phyloP scores from a whole-genome alignment of 2,888 invertebrate species.

The Embidobia sp. region DNA sequence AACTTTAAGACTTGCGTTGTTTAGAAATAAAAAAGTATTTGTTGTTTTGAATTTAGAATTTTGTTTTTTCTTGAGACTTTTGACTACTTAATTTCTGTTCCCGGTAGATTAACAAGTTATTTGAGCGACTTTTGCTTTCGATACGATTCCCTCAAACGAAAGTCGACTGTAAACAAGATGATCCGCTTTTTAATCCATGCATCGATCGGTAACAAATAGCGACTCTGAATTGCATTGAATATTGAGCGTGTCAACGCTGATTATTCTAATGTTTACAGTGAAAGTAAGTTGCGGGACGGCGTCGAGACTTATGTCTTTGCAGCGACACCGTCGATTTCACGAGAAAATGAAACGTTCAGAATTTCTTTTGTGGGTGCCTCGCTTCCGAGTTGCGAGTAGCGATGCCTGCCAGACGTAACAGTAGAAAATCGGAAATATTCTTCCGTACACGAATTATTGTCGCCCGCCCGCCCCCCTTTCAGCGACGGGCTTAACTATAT shows the following conservation, averaged over 20 bases:
- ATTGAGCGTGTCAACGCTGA: constrained; percentile 48
- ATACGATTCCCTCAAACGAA: too few relatives aligned
- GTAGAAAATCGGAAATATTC: constrained; percentile 58
- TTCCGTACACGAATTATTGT: constrained; percentile 15
- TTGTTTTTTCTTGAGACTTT: too few relatives aligned
- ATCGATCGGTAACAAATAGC: constrained; percentile 39
- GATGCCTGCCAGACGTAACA: constrained; percentile 36
- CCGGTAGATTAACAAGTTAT: too few relatives aligned
- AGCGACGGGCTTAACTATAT: constrained; percentile 7
- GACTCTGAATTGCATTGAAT: constrained; percentile 15
- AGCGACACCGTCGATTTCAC: constrained; percentile 57
- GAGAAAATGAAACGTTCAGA: constrained; percentile 59
- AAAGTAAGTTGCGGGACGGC: constrained; percentile 54
- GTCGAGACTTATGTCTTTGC: constrained; percentile 44
- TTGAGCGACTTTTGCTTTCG: background rate
- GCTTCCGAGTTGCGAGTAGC: constrained; percentile 54
- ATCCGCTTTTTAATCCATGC: constrained; percentile 40
- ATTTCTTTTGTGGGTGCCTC: constrained; percentile 59
- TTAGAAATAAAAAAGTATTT: too few relatives aligned
- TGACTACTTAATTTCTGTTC: too few relatives aligned
- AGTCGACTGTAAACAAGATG: background rate
- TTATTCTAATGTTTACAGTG: constrained; percentile 60
- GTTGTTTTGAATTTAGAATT: too few relatives aligned
- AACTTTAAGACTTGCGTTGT: too few relatives aligned
- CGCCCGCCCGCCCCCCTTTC: constrained; percentile 27